Conservation (phyloP, 37 sponge, comb jelly and placozoan genomes). For the Mnemiopsis leidyi region DNA sequence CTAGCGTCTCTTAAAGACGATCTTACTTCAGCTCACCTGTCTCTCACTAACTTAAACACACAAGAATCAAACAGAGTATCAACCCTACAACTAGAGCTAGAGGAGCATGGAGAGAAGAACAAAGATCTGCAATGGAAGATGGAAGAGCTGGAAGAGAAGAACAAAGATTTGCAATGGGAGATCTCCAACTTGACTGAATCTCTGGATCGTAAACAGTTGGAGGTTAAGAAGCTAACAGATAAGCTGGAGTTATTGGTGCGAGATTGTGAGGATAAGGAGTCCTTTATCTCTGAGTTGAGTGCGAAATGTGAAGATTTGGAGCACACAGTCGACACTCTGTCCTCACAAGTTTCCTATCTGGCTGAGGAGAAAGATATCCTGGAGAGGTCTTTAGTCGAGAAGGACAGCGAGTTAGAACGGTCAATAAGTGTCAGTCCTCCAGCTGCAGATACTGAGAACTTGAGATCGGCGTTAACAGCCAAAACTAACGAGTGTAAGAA, state of each 20-base stretch:
- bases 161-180: not conserved
- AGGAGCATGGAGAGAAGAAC: not conserved
- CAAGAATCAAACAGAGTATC: not conserved
- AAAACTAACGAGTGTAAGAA: conserved; percentile 42
- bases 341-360: conserved; percentile 33
- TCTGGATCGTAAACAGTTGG: not conserved
- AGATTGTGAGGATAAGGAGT: not conserved
- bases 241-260: not conserved
- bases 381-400: not conserved
- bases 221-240: not conserved
- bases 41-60: not conserved
- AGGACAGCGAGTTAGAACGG: not conserved
- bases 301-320: conserved; percentile 28
- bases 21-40: not conserved
- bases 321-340: conserved; percentile 11
- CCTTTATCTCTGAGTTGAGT: not conserved
- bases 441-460: not conserved
- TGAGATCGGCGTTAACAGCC: not conserved
- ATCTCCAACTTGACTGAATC: not conserved
- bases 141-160: not conserved
- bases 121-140: not conserved
- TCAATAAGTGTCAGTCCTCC: not conserved
- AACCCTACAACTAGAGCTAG: not conserved
- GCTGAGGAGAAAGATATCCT: conserved; percentile 42
- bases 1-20: not conserved